Evolutionary conservation across 2,797 vertebrate genomes (phyloP).

Genomic region (Sternotherus odoratus): DNA sequence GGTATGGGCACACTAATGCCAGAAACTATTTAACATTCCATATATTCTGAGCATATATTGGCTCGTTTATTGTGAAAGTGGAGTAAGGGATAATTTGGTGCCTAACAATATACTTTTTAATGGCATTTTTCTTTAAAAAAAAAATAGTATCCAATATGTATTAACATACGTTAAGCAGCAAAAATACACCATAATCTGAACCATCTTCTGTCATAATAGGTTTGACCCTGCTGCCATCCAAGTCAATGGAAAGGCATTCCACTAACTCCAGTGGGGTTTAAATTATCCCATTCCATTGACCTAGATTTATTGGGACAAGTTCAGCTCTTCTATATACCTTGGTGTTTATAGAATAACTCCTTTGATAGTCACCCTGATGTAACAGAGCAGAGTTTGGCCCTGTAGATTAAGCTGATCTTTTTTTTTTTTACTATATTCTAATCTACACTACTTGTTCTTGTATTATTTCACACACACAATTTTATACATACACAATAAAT

Average conservation of each 20-base stretch:
- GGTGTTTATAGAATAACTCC: not conserved
- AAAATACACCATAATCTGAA: not conserved
- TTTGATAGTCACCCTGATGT: not conserved
- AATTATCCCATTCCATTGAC: not conserved
- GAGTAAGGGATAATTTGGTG: conserved; percentile 34
- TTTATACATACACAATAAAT: not conserved
- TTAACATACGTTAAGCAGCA: not conserved
- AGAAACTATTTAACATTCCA: conserved; percentile 69
- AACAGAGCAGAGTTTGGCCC: not conserved
- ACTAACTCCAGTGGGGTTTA: not conserved
- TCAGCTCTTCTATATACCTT: not conserved
- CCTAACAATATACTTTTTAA: conserved; percentile 30
- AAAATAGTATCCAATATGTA: conserved; percentile 11
- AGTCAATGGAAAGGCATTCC: not conserved
- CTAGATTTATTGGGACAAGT: not conserved
- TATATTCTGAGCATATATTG: conserved; percentile 67
- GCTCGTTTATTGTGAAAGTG: conserved; percentile 40
- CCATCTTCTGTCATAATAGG: not conserved
- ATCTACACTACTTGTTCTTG: not conserved
- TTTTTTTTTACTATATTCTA: not conserved
- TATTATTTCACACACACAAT: not conserved
- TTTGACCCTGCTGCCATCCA: not conserved
- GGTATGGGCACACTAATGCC: conserved; percentile 62
- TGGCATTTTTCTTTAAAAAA: conserved; percentile 50
- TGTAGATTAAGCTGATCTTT: not conserved